A percentile compares a stretch with the other conserved stretches of the same genome.
Evolutionary conservation across 2,888 invertebrate genomes (phyloP).

Genomic region (Folsomia manolachei): DNA sequence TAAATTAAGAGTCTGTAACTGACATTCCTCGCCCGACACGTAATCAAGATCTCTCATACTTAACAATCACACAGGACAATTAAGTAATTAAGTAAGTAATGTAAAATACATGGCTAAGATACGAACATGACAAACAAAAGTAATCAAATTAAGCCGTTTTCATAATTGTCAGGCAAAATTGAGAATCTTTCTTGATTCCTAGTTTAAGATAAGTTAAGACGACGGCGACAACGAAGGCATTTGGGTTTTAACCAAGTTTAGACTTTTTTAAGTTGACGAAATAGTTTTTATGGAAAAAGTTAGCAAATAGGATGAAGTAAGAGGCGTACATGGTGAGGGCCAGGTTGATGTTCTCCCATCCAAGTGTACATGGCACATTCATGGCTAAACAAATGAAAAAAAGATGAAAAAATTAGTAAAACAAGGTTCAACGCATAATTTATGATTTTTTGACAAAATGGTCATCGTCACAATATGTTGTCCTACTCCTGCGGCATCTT

Average conservation of each 20-base stretch:
- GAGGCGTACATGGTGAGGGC: slow-evolving; percentile 91
- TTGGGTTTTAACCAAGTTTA: slow-evolving; percentile 21
- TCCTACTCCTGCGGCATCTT: too few species aligned
- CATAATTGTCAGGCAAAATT: too few species aligned
- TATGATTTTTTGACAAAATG: too few species aligned
- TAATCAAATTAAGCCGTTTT: too few species aligned
- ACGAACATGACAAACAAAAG: background rate
- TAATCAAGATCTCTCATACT: too few species aligned
- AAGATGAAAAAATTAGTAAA: slow-evolving; percentile 11
- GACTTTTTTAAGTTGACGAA: slow-evolving; percentile 58
- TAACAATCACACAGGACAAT: background rate
- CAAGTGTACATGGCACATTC: slow-evolving; percentile 34
- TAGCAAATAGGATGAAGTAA: slow-evolving; percentile 86
- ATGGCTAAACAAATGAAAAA: slow-evolving; percentile 22
- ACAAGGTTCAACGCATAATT: background rate
- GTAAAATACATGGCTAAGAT: background rate
- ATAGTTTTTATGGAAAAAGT: slow-evolving; percentile 90
- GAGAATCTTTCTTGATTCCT: too few species aligned
- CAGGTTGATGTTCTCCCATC: slow-evolving; percentile 70
- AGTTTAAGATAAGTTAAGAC: background rate
- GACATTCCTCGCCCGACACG: too few species aligned
- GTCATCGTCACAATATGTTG: too few species aligned
- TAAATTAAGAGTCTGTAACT: too few species aligned
- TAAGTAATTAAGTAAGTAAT: background rate
- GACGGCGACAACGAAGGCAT: too few species aligned